Base-by-base conservation (phyloP, 2,888 invertebrate genomes). In the Oligia latruncula region DNA sequence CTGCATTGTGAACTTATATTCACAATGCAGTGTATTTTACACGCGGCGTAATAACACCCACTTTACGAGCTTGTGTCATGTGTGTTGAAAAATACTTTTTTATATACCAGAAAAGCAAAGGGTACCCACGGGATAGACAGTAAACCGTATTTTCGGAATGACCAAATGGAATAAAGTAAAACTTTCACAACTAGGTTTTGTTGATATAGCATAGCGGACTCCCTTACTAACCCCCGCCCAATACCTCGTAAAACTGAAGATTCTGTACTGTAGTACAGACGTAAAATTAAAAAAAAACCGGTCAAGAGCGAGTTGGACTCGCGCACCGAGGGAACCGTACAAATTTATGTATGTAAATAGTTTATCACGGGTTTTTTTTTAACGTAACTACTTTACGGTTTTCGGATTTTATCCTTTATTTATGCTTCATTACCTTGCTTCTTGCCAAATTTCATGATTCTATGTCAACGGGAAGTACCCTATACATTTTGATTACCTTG, bases 131-230 rank as follows among this genome's bases (percentile, higher is more conserved):
- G 40, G n/a, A 58, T 62, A 40, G 11, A 49, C 35, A 74, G 29
- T 76, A 73, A 73, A 73, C 74, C 62, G 49, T 73, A 62, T 62
- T 35, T 73, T 46, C 71, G 4, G 71, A 75, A 75, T 75, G 29
- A 46, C 58, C 46, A 77, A 52, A 74, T 74, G 58, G 55, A 77
- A 52, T 77, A 52, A 77, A 74, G 52, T 74, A 11, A 55, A 74
- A 55, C 17, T 77, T 73, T n/a, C 58, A 60, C 58, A 60, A 46
- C 8, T n/a, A 71, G n/a, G 17, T 71, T 71, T 60, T 17, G 35
- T 71, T 71, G 17, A n/a, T 58, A 52, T 71, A 15, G 70, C 52
- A 15, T 52, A 35, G 52, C 70, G 1, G 52, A 13, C 23, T 52
- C 4, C 71, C 52, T 52, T 23, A 9, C 23, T 9, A 52, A 23